Evolutionary conservation across 2,797 vertebrate genomes (phyloP), one percentile per base, ranked within the genome.

Genomic region (Coluber constrictor): DNA sequence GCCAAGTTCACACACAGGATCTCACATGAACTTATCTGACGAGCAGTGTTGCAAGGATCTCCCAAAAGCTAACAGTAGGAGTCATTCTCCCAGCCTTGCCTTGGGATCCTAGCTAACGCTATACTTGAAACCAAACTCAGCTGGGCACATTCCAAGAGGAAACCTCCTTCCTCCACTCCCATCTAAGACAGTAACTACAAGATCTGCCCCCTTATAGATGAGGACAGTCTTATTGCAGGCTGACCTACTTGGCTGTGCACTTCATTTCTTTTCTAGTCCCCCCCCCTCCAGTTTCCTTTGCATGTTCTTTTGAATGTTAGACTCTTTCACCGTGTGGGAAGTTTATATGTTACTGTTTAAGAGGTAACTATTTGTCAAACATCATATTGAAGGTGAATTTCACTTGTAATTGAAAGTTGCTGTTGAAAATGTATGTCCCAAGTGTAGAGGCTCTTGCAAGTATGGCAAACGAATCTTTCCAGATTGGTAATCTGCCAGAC

Each of bases 321-420:
- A 55, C 8, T 13, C 2, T 51, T 57, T 89, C 25, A 57, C 57
- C 20, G 43, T 51, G 51, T 86, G 57, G 25, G 59, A 93, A 12
- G 18, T 23, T 66, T 56, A 32, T 47, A 27, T 89, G 89, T 88
- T 43, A 83, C 47, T 88, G 59, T 5, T n/a, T 43, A 60, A 91
- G 57, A 83, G 83, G 16, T 37, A 89, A 56, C 87, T 56, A 66
- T 93, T 91, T 86, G 51, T 89, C 93, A 93, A 66, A 23, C 32
- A 51, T 54, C 87, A 63, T 27, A 25, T 1, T 91, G 90, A 93
- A 91, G 47, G 90, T 86, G 87, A 93, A 61, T 83, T 83, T 91
- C 90, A 91, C 16, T 88, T 91, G 37, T 79, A 60, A 88, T 91
- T 87, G 89, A 87, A 87, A 51, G 54, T 56, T 74, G 86, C 63